Evolutionary conservation across 2,888 invertebrate species (phyloP).

Genomic region (Rhopalosiphum nymphaeae): DNA sequence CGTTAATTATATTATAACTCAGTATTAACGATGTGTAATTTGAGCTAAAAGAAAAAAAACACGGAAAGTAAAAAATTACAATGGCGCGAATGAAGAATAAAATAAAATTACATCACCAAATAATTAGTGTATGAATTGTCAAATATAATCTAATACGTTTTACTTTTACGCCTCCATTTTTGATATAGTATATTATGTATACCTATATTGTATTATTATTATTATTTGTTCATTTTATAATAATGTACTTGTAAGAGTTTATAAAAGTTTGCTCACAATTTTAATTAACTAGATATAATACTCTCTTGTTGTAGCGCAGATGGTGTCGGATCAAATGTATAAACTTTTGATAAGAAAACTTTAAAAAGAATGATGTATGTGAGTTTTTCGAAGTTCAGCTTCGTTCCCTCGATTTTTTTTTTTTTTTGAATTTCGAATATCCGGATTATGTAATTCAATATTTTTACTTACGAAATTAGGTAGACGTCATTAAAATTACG

Average conservation of each 20-base stretch:
- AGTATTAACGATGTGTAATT: not conserved
- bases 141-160: not conserved
- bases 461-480: not conserved
- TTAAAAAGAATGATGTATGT: conserved; percentile 54
- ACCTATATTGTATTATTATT: not conserved
- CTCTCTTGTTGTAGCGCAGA: conserved; percentile 3
- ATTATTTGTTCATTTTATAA: conserved; percentile 20
- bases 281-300: conserved; percentile 54
- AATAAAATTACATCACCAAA: not conserved
- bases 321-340: conserved; percentile 46
- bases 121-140: not conserved
- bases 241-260: not conserved
- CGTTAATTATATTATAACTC: not conserved
- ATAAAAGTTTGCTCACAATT: conserved; percentile 32
- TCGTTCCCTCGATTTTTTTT: not conserved
- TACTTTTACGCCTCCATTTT: not conserved
- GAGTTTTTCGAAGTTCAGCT: conserved; percentile 29
- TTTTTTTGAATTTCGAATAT: conserved; percentile 36
- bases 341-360: conserved; percentile 63
- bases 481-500: not conserved
- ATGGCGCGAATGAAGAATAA: not conserved
- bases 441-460: conserved; percentile 4
- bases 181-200: not conserved
- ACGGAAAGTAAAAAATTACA: not conserved
- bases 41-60: not conserved